Base-by-base conservation (phyloP, 2,797 vertebrate species). In the Pangasius mekongensis region DNA sequence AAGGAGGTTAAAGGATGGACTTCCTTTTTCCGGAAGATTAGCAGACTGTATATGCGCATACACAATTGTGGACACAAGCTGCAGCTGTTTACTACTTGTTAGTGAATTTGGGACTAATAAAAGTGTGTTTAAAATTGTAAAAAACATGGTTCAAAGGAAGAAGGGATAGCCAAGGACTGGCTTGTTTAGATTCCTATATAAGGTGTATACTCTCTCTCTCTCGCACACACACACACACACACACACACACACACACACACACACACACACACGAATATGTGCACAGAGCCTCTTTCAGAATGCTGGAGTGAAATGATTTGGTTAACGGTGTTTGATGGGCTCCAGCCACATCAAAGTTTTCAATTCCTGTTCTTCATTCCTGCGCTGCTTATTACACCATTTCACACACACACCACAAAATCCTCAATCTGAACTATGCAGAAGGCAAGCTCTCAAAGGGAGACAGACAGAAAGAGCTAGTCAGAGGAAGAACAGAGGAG, bases 341-440 rank as follows among this genome's bases (percentile, higher is more conserved):
- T 88, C 36, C 76, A 78, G 82, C 90, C 90, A 88, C 89, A 90
- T 92, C 69, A 92, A 90, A 90, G 77, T 62, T 64, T 56, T 36
- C n/a, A 54, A 90, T 89, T 89, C 88, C 83, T 87, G 85, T 56
- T 36, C 84, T 78, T 78, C 52, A 67, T 73, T 87, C 84, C 82
- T 33, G 58, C 14, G 52, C 36, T 73, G 73, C 74, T 74, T 81
- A 67, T 67, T 84, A 78, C 71, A 58, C 62, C 27, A 69, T 74
- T 67, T 76, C 83, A 66, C 76, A 81, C 90, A 88, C 89, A 88
- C 88, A 8, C 90, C 89, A 90, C 92, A 24, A 60, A 94, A 93
- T 95, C 93, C 89, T 93, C 78, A 62, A 74, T 88, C 91, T 89
- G 92, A 49, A 22, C 82, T 22, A 69, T 91, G 93, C 94, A 92